Conservation (phyloP, 2,113 vertebrate species). For the Sclerurus mexicanus region DNA sequence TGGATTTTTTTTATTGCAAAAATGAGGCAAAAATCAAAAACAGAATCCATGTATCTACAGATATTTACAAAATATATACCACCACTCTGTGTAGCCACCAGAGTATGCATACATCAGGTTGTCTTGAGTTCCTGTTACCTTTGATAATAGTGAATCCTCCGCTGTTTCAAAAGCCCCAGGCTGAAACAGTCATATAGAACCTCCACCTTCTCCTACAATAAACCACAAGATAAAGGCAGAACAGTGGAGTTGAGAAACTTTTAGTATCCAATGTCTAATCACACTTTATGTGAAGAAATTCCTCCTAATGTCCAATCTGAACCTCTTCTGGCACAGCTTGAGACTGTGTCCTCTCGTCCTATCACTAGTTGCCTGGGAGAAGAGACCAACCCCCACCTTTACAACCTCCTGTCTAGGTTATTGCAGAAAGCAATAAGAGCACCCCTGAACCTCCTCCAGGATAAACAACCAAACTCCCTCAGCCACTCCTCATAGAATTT, state of each 20-base stretch:
- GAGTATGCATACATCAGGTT: background rate
- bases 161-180: background rate
- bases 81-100: background rate
- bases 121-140: background rate
- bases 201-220: background rate
- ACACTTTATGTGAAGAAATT: background rate
- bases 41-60: background rate
- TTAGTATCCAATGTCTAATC: background rate
- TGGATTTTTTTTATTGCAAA: background rate
- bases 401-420: background rate
- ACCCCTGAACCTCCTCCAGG: background rate
- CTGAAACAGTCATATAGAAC: background rate
- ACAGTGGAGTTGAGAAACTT: background rate
- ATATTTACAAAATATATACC: background rate
- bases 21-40: background rate
- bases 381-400: background rate
- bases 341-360: background rate
- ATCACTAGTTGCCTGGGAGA: background rate
- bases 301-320: background rate
- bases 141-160: background rate
- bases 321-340: background rate
- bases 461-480: background rate
- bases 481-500: background rate
- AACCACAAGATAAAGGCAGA: background rate
- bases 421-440: background rate